Conservation (phyloP, 2,888 invertebrate species). For the Latrodectus elegans region DNA sequence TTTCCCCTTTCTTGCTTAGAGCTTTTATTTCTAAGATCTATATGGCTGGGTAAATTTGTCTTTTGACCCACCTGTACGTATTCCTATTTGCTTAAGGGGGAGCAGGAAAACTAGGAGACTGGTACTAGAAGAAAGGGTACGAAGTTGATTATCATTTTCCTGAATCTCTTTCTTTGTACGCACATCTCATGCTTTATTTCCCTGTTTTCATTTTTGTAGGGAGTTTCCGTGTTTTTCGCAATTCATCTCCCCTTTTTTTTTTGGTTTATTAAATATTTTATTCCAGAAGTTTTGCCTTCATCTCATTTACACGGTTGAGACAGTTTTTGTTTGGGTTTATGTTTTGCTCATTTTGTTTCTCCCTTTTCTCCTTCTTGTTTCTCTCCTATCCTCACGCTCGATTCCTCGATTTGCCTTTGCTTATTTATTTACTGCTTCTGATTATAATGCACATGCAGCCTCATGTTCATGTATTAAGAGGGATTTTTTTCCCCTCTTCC, state of each 20-base stretch:
- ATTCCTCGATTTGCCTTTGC: slow-evolving; percentile 27
- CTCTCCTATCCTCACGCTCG: slow-evolving; percentile 15
- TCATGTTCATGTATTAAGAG: slow-evolving; percentile 40
- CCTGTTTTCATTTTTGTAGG: slow-evolving; percentile 13
- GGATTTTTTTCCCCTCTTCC: background rate
- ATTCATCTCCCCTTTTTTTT: background rate
- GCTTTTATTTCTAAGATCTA: background rate
- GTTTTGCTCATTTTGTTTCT: background rate
- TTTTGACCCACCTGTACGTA: slow-evolving; percentile 25
- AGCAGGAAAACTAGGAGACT: background rate
- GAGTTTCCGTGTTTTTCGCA: background rate
- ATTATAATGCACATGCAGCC: background rate
- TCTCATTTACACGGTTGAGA: slow-evolving; percentile 49
- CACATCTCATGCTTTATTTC: background rate
- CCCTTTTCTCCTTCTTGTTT: slow-evolving; percentile 9
- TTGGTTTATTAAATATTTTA: slow-evolving; percentile 15
- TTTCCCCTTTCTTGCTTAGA: slow-evolving; percentile 11
- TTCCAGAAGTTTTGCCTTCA: slow-evolving; percentile 9
- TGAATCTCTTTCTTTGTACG: background rate
- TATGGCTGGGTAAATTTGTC: slow-evolving; percentile 35
- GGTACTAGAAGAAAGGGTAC: background rate
- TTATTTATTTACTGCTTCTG: slow-evolving; percentile 18
- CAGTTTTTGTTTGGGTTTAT: slow-evolving; percentile 6
- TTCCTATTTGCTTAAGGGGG: background rate
- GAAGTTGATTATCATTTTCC: background rate